Evolutionary conservation across 2,113 vertebrate species (phyloP), one percentile per base, ranked within the genome.

Genomic region (Myxocyprinus asiaticus): DNA sequence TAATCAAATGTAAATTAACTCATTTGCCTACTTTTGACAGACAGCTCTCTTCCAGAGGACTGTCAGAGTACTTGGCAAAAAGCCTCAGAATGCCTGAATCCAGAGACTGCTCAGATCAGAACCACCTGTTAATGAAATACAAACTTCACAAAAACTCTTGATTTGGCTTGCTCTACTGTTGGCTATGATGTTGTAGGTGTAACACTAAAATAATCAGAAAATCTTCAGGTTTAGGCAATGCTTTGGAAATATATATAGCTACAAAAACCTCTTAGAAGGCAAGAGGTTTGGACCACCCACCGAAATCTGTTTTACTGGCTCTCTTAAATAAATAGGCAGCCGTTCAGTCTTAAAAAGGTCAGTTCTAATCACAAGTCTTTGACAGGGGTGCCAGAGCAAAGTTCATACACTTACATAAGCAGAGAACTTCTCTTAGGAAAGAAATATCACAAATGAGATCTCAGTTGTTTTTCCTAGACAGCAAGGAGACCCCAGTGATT

Each of bases 251-350:
- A 59, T 78, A 10, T 43, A 14, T 70, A 70, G 56, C 22, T 43
- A 44, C 48, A 17, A 12, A 44, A 67, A 45, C 14, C 67, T 12
- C 71, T 33, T 33, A 33, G 22, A 45, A 53, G 7, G 47, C 48
- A 70, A 33, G 44, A 42, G 22, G 22, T 33, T 33, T 33, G 22
- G 66, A 55, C 70, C 78, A 68, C 72, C 43, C 70, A 58, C 70
- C 14, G 10, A 14, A 71, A 58, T 44, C 68, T 58, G 53, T 58
- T 51, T 58, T 58, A 58, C 55, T 77, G 51, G n/a, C 62, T 65
- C 22, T 43, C 15, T 67, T 15, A 67, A 43, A 42, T 11, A 69
- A 53, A 69, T 42, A 69, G 6, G 8, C 50, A 9, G 50, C 50
- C 9, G 10, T 58, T 58, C 11, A 58, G 14, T 15, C 3, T n/a